A percentile compares a stretch with the other conserved stretches of the same genome.
phyloP scores from a whole-genome alignment of 2,888 invertebrate genomes.

The Heliconius ismenius region DNA sequence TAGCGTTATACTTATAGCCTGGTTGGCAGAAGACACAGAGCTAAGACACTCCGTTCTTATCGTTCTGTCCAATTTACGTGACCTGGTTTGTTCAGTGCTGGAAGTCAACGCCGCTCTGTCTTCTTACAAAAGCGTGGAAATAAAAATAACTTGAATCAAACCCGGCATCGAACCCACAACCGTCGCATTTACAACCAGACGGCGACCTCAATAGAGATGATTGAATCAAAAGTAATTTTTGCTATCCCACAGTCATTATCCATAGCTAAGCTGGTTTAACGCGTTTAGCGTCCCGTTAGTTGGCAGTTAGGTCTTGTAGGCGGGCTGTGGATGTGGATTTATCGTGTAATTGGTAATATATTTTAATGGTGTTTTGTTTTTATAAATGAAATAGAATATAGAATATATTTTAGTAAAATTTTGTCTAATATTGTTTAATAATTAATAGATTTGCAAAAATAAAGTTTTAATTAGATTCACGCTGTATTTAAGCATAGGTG shows the following conservation, averaged over 20 bases:
- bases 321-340: conserved; percentile 11
- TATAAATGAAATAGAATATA: no score
- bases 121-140: background rate
- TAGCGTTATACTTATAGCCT: background rate
- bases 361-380: background rate
- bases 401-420: no score
- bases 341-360: conserved; percentile 4
- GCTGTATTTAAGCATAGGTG: no score
- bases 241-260: conserved; percentile 21
- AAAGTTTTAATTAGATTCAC: no score
- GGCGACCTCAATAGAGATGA: background rate
- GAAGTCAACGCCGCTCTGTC: background rate
- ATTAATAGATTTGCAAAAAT: no score
- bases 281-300: conserved; percentile 21
- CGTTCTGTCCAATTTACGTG: background rate
- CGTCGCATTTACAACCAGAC: background rate
- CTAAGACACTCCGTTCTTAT: background rate
- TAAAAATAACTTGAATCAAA: background rate
- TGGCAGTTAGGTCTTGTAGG: conserved; percentile 9
- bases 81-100: no score
- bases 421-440: no score
- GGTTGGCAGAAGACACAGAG: background rate
- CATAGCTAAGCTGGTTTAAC: conserved; percentile 18
- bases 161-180: background rate
- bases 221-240: conserved; percentile 12